These are phyloP conservation scores for Sphyrna mokarran DNA, from an alignment of 2,113 vertebrate species.

Conservation along the genomic window DNA sequence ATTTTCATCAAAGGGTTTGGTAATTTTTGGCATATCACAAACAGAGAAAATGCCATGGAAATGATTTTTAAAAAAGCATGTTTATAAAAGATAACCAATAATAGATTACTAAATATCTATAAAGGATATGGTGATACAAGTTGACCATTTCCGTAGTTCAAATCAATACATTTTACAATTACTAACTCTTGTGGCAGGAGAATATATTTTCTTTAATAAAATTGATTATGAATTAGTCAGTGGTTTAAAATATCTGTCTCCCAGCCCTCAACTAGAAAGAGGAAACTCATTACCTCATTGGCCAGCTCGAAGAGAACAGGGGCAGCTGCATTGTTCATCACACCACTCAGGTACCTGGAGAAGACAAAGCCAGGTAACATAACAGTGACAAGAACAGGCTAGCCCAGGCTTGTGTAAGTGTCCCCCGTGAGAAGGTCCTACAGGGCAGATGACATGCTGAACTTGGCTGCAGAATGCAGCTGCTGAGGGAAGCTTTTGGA, in stretches of 20 bases:
- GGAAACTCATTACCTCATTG: slow-evolving; percentile 78
- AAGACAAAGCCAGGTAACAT: slow-evolving; percentile 63
- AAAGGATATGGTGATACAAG: slow-evolving; percentile 12
- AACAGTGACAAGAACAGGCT: slow-evolving; percentile 57
- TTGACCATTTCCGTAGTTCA: slow-evolving; percentile 24
- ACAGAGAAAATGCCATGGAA: background rate
- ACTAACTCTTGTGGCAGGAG: slow-evolving; percentile 14
- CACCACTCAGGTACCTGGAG: slow-evolving; percentile 79
- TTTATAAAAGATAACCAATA: slow-evolving; percentile 8
- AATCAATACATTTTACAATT: slow-evolving; percentile 35
- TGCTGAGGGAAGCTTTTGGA: slow-evolving; percentile 43
- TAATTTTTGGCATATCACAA: background rate
- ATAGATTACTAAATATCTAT: background rate
- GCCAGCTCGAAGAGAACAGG: slow-evolving; percentile 85
- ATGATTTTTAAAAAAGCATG: background rate
- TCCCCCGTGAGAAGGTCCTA: slow-evolving; percentile 59
- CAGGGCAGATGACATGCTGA: slow-evolving; percentile 59
- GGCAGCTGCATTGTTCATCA: slow-evolving; percentile 67
- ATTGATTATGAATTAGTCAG: slow-evolving; percentile 36
- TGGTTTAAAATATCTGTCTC: slow-evolving; percentile 33
- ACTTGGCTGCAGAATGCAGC: slow-evolving; percentile 52
- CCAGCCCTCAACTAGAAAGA: slow-evolving; percentile 17
- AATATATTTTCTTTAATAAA: slow-evolving; percentile 36
- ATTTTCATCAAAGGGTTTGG: background rate
- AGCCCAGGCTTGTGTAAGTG: slow-evolving; percentile 64